These are phyloP conservation scores for Acholoe squamosa DNA, from an alignment of 2,888 invertebrate species.

Conservation along the genomic window DNA sequence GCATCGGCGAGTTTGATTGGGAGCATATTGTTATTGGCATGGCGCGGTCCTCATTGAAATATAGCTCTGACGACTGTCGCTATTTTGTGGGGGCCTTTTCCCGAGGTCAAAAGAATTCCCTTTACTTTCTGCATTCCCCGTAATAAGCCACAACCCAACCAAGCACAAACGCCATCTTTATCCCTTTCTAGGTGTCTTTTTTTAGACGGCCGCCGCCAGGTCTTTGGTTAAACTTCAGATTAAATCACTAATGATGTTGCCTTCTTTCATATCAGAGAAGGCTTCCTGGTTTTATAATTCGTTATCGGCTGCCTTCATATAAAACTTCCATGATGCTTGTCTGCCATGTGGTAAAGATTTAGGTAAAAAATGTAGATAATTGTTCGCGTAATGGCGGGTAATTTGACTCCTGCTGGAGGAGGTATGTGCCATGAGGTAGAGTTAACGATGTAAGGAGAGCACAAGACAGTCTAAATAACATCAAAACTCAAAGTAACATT, in stretches of 20 bases:
- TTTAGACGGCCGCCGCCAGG: background rate
- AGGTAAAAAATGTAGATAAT: background rate
- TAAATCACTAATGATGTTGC: background rate
- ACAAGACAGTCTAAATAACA: too few relatives aligned
- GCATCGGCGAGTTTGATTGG: constrained; percentile 9
- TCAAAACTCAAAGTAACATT: too few relatives aligned
- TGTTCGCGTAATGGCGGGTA: background rate
- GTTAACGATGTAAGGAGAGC: too few relatives aligned
- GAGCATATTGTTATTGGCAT: constrained; percentile 23
- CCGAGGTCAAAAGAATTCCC: background rate
- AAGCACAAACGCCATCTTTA: background rate
- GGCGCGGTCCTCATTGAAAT: background rate
- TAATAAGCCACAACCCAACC: too few relatives aligned
- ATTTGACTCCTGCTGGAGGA: background rate
- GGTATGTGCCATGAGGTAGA: background rate
- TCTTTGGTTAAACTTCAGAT: background rate
- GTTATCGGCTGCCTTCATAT: background rate
- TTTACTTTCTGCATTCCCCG: too few relatives aligned
- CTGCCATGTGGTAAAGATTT: background rate
- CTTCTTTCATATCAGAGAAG: background rate
- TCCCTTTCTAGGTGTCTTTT: background rate
- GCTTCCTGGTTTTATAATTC: background rate
- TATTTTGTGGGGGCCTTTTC: background rate
- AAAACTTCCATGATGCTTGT: background rate
- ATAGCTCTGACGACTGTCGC: background rate